These are phyloP conservation scores for Aptenodytes patagonicus DNA, from an alignment of 2,113 vertebrate species.

Conservation along the genomic window DNA sequence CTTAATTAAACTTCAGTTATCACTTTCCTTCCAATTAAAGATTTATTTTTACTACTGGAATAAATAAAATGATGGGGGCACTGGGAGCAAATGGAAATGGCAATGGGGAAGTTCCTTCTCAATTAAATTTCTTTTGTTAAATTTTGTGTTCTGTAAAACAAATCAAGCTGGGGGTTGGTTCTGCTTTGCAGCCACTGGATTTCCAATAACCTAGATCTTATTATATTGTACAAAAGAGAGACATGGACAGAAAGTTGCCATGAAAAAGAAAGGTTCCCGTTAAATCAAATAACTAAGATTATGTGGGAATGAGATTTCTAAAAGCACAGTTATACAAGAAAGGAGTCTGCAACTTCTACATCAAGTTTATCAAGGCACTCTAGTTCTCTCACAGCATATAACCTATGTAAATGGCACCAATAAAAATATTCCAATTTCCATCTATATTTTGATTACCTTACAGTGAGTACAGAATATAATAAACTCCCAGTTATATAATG, in stretches of 20 bases:
- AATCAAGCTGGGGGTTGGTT: neutral
- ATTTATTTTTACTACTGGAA: constrained; percentile 52
- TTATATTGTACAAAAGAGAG: neutral
- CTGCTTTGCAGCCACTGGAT: neutral
- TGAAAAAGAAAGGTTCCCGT: neutral
- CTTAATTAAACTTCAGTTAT: constrained; percentile 59
- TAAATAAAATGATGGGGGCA: constrained; percentile 37
- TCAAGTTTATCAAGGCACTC: neutral
- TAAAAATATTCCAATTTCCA: constrained; percentile 62
- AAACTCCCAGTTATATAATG: constrained; percentile 55
- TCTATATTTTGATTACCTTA: constrained; percentile 67
- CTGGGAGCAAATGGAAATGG: constrained; percentile 23
- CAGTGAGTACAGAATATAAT: constrained; percentile 60
- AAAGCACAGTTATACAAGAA: neutral
- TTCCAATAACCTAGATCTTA: neutral
- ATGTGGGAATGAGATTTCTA: neutral
- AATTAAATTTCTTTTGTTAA: constrained; percentile 11
- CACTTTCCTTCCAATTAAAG: constrained; percentile 46
- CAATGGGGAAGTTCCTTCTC: neutral
- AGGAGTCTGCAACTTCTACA: neutral
- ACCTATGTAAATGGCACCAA: constrained; percentile 12
- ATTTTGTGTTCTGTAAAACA: constrained; percentile 20
- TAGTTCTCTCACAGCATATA: neutral
- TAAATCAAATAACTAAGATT: neutral
- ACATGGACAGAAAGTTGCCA: neutral